These are phyloP conservation scores for Eutolmus rufibarbis DNA, from an alignment of 2,888 invertebrate species.

Conservation along the genomic window DNA sequence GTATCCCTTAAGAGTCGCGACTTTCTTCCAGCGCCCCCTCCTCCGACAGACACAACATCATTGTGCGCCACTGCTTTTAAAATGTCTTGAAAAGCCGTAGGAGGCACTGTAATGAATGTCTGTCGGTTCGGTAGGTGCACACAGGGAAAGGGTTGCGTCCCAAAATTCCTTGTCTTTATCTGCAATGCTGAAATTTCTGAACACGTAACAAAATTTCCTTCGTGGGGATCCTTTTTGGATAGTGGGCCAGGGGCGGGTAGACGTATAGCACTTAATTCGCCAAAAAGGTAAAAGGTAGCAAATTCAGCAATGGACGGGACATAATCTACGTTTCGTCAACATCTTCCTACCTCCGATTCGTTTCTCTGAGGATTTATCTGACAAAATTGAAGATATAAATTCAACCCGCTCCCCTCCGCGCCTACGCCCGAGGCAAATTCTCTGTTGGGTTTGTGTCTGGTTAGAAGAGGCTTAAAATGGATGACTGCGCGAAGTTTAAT, in stretches of 20 bases:
- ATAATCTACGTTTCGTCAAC: background rate
- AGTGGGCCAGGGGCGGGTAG: background rate
- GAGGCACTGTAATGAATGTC: background rate
- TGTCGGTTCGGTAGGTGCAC: background rate
- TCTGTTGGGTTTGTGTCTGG: background rate
- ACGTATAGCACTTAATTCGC: background rate
- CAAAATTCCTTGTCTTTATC: background rate
- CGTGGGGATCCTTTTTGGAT: background rate
- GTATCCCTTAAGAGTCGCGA: background rate
- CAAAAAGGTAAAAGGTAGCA: background rate
- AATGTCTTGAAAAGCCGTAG: background rate
- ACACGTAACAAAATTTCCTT: background rate
- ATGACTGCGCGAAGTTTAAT: background rate
- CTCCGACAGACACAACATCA: background rate
- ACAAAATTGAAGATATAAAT: background rate
- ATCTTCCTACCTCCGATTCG: background rate
- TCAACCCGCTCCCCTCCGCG: background rate
- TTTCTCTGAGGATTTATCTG: background rate
- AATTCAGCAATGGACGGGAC: background rate
- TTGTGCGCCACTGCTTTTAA: background rate
- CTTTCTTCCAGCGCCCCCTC: background rate
- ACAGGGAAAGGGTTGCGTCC: background rate
- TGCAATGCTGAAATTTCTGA: background rate
- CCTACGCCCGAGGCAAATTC: background rate
- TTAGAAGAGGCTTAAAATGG: background rate